Percentiles rank a stretch among this genome's conserved stretches.
These are phyloP conservation scores for Erythrolamprus reginae DNA, from an alignment of 2,113 vertebrate genomes.

Conservation along the genomic window DNA sequence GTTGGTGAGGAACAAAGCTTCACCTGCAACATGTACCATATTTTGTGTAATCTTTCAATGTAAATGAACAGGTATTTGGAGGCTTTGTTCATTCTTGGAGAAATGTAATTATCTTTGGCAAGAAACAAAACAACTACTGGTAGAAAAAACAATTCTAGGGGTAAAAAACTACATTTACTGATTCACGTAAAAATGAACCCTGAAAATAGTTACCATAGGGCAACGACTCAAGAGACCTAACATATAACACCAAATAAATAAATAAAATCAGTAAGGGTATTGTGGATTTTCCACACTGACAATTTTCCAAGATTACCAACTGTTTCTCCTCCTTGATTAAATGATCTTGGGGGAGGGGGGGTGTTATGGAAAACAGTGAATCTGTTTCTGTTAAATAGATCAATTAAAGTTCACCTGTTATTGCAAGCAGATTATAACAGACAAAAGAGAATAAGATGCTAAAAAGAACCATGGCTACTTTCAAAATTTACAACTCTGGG, in stretches of 20 bases:
- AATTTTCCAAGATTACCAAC: neutral
- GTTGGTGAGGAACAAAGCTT: neutral
- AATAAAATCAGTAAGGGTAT: neutral
- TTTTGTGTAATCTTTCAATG: neutral
- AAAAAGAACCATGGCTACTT: neutral
- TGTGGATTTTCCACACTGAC: neutral
- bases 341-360: too few species aligned
- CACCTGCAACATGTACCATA: neutral
- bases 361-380: neutral
- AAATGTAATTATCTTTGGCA: neutral
- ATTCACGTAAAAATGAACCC: neutral
- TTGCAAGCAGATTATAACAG: neutral
- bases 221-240: conserved; percentile 1
- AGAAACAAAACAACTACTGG: neutral
- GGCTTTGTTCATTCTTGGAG: neutral
- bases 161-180: accelerated
- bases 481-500: neutral
- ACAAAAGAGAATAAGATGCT: neutral
- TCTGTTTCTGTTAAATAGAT: neutral
- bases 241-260: neutral
- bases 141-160: neutral
- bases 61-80: neutral
- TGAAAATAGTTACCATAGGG: conserved; percentile 11
- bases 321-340: neutral
- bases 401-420: neutral